Conservation (phyloP, 2,888 invertebrate genomes). For the Cheilosia vernalis region DNA sequence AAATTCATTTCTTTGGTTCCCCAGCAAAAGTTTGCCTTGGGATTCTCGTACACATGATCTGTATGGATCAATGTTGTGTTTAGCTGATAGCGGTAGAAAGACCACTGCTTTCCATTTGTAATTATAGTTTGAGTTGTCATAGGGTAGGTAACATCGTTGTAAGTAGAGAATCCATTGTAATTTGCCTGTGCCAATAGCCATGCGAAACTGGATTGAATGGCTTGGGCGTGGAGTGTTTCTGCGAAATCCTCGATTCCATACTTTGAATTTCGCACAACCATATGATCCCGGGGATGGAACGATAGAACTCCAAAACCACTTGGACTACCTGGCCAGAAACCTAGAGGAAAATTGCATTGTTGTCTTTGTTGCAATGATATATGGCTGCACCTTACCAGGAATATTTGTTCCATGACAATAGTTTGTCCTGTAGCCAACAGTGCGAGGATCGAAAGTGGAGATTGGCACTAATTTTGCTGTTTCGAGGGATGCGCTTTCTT, state of each 20-base stretch:
- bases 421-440: conserved; percentile 85
- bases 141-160: conserved; percentile 95
- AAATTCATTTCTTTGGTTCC: conserved; percentile 88
- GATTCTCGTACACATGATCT: conserved; percentile 87
- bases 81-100: conserved; percentile 95
- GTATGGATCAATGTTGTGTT: conserved; percentile 91
- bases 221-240: conserved; percentile 89
- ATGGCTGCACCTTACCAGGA: conserved; percentile 85
- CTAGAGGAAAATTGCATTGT: conserved; percentile 81
- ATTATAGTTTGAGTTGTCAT: conserved; percentile 93
- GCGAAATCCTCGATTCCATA: conserved; percentile 85
- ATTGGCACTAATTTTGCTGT: conserved; percentile 84
- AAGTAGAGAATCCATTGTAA: conserved; percentile 95
- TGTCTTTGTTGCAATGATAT: neutral
- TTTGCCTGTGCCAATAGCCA: conserved; percentile 92
- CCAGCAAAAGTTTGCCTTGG: conserved; percentile 91
- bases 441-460: conserved; percentile 86
- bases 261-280: conserved; percentile 83
- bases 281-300: conserved; percentile 87
- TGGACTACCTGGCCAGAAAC: conserved; percentile 92
- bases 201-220: conserved; percentile 90
- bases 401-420: conserved; percentile 88
- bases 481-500: conserved; percentile 85
- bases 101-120: conserved; percentile 94
- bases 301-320: conserved; percentile 91